These are phyloP conservation scores for Nymphicus hollandicus DNA, from an alignment of 2,113 vertebrate species.

Conservation along the genomic window DNA sequence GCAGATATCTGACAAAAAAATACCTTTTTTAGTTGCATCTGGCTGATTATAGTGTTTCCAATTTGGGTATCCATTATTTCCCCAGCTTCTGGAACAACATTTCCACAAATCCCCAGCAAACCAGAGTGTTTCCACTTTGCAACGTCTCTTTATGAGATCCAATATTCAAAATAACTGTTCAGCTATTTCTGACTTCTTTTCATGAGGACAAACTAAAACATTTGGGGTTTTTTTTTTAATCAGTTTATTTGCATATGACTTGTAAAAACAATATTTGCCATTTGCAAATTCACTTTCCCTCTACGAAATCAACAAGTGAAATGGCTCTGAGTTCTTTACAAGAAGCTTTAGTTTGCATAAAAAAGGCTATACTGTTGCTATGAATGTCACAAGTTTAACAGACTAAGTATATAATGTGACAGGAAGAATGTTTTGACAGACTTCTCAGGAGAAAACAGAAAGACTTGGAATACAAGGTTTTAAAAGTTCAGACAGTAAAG, in stretches of 20 bases:
- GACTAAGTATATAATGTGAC: neutral
- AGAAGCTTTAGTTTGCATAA: neutral
- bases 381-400: neutral
- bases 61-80: neutral
- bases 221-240: accelerated
- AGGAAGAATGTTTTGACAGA: neutral
- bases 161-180: neutral
- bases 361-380: neutral
- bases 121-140: neutral
- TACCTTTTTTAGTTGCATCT: neutral
- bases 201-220: neutral
- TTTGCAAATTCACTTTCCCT: neutral
- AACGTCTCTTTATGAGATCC: neutral
- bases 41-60: neutral
- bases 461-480: neutral
- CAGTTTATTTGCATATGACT: neutral
- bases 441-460: neutral
- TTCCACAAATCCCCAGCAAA: neutral
- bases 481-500: neutral
- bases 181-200: neutral
- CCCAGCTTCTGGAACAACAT: neutral
- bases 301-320: neutral
- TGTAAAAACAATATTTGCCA: neutral
- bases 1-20: neutral
- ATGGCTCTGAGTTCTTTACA: neutral